Percentiles rank a stretch among this genome's conserved stretches.
These are phyloP conservation scores for Hartigia nigra DNA, from an alignment of 2,888 invertebrate genomes.

Conservation along the genomic window DNA sequence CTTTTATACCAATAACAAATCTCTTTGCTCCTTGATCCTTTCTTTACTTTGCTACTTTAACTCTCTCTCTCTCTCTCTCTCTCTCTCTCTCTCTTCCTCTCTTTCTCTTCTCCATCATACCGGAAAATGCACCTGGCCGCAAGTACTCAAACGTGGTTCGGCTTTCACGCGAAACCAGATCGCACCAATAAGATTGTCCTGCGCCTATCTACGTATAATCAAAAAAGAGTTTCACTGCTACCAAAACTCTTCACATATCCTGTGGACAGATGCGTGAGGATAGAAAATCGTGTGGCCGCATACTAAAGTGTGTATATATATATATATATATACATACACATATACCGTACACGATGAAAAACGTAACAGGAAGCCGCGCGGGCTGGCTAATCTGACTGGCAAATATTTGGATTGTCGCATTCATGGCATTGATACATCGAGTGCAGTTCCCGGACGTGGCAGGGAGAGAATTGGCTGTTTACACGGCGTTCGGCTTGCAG, in stretches of 20 bases:
- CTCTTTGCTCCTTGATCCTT: neutral
- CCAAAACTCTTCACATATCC: neutral
- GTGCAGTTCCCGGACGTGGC: slow-evolving; percentile 37
- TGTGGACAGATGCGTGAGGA: slow-evolving; percentile 37
- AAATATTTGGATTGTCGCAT: slow-evolving; percentile 66
- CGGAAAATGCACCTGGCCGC: slow-evolving; percentile 6
- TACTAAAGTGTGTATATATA: neutral
- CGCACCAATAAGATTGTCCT: slow-evolving; percentile 54
- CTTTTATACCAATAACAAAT: neutral
- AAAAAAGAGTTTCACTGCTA: slow-evolving; percentile 51
- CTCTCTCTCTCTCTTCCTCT: neutral
- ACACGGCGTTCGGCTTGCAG: slow-evolving; percentile 39
- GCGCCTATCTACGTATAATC: slow-evolving; percentile 57
- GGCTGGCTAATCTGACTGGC: slow-evolving; percentile 59
- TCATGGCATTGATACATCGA: slow-evolving; percentile 60
- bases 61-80: neutral
- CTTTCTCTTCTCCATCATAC: neutral
- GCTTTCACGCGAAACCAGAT: slow-evolving; percentile 64
- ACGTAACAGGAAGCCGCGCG: slow-evolving; percentile 51
- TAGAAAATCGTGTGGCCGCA: neutral
- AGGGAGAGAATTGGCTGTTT: slow-evolving; percentile 15
- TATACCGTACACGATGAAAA: slow-evolving; percentile 26
- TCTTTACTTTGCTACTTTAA: neutral
- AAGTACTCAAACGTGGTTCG: slow-evolving; percentile 33
- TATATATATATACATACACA: neutral